Conservation (phyloP, 1,140 invertebrate species). For the Bombus turneri region DNA sequence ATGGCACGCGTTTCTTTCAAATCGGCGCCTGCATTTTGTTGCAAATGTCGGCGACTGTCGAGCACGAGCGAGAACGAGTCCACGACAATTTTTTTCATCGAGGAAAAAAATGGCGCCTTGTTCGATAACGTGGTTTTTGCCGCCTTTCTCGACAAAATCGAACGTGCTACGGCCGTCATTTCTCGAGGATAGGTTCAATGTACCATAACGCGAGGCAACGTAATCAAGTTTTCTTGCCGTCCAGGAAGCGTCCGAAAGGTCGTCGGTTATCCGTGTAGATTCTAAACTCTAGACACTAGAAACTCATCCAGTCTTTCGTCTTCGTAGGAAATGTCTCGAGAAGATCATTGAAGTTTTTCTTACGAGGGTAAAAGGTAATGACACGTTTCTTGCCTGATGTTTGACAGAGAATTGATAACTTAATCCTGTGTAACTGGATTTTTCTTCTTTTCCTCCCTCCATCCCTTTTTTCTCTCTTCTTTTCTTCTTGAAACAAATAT, state of each 20-base stretch:
- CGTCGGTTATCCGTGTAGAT: conserved; percentile 8
- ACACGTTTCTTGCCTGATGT: background rate
- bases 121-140: conserved; percentile 21
- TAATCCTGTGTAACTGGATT: background rate
- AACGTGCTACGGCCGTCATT: background rate
- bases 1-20: conserved; percentile 2
- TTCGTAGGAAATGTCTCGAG: too few relatives aligned
- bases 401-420: background rate
- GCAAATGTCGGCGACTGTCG: conserved; percentile 15
- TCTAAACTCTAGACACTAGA: background rate
- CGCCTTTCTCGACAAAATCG: background rate
- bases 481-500: too few relatives aligned
- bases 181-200: conserved; percentile 8
- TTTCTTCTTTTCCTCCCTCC: too few relatives aligned
- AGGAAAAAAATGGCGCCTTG: background rate
- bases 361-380: background rate
- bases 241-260: conserved; percentile 46
- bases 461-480: too few relatives aligned
- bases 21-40: background rate
- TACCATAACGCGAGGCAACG: conserved; percentile 21
- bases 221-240: conserved; percentile 37
- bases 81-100: background rate
- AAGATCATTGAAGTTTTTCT: background rate
- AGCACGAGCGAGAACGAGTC: background rate
- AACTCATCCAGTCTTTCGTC: conserved; percentile 7